phyloP scores from a whole-genome alignment of 2,797 vertebrate species.

The Rousettus madagascariensis region DNA sequence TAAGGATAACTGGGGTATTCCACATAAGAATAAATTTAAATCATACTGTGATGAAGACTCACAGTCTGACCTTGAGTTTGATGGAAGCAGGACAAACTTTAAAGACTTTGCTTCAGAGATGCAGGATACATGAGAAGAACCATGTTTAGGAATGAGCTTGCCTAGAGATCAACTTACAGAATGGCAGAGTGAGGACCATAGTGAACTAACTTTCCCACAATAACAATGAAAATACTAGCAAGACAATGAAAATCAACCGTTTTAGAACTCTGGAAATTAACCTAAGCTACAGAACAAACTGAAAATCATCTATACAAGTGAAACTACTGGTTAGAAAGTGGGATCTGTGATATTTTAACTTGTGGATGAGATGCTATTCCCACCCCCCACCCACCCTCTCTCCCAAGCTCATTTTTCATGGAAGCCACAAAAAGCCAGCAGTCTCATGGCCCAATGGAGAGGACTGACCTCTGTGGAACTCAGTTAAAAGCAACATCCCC shows the following conservation, averaged over 20 bases:
- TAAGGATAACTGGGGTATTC: background rate
- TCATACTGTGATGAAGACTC: background rate
- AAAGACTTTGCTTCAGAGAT: background rate
- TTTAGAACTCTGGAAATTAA: conserved; percentile 3
- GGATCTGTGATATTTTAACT: conserved; percentile 8
- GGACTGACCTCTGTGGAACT: background rate
- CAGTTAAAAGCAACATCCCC: background rate
- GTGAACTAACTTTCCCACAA: background rate
- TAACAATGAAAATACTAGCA: background rate
- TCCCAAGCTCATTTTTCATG: background rate
- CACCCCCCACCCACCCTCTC: background rate
- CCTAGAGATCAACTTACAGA: background rate
- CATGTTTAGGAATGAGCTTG: background rate
- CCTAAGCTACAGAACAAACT: background rate
- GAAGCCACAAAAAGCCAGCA: background rate
- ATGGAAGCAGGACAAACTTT: background rate
- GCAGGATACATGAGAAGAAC: background rate
- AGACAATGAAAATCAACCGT: background rate
- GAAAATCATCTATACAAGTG: background rate
- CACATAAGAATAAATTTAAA: background rate
- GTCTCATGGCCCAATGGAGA: background rate
- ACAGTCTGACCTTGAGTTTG: background rate
- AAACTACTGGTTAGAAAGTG: background rate
- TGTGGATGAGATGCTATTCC: background rate
- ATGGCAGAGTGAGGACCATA: background rate